Conservation (phyloP, 2,113 vertebrate species). For the Ammodytes dubius region DNA sequence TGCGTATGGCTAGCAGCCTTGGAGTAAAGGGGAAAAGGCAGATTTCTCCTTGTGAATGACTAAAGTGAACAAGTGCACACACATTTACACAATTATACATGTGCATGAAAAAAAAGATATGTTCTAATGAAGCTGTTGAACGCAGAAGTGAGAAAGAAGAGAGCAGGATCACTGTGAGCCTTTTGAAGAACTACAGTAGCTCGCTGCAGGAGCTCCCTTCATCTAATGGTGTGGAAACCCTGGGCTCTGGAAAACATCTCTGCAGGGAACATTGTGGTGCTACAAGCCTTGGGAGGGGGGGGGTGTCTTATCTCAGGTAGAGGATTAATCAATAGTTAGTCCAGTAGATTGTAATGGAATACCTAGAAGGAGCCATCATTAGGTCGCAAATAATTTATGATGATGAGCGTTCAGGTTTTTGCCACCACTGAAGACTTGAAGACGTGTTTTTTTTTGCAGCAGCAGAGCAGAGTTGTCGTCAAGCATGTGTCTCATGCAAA, state of each 20-base stretch:
- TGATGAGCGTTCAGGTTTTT: slow-evolving; percentile 25
- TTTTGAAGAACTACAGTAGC: slow-evolving; percentile 16
- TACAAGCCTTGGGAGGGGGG: neutral
- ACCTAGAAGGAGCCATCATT: slow-evolving; percentile 22
- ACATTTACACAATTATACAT: neutral
- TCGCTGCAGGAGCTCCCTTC: slow-evolving; percentile 22
- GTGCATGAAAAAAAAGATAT: neutral
- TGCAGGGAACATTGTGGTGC: slow-evolving; percentile 12
- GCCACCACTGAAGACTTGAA: slow-evolving; percentile 36
- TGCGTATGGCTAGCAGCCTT: neutral
- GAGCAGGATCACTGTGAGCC: neutral
- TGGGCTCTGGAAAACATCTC: slow-evolving; percentile 24
- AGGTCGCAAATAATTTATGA: slow-evolving; percentile 31
- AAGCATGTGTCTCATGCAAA: slow-evolving; percentile 30
- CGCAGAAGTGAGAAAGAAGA: slow-evolving; percentile 3
- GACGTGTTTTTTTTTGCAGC: slow-evolving; percentile 20
- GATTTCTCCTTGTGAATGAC: neutral
- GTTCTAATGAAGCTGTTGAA: neutral
- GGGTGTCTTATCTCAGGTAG: slow-evolving; percentile 1
- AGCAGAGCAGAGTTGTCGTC: neutral
- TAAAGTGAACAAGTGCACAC: neutral
- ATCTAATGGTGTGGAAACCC: slow-evolving; percentile 26
- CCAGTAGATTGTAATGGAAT: slow-evolving; percentile 6
- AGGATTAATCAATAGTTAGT: slow-evolving; percentile 32
- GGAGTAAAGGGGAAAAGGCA: neutral